Base-by-base conservation (phyloP, 2,888 invertebrate species). In the Andrena minutula region DNA sequence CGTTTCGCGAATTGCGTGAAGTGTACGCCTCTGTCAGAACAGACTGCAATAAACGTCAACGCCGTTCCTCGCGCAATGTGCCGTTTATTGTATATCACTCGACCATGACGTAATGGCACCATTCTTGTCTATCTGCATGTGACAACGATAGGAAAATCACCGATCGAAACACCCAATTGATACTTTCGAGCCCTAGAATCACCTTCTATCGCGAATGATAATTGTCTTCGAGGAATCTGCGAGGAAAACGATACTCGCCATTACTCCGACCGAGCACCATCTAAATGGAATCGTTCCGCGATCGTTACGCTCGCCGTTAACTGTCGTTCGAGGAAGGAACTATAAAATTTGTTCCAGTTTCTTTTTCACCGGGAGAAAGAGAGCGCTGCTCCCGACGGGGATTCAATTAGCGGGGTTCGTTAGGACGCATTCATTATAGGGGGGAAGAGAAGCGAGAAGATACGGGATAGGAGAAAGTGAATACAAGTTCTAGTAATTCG, bases 1-100 rank as follows among this genome's bases (percentile, higher is more conserved):
- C 72, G 86, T 82, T 79, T 76, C 70, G 49, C 68, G 65, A 86
- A 83, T 83, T 68, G 78, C 74, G 70, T 16, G 75, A 71, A 78
- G 41, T 30, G 53, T 23, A 41, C 16, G n/a, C 30, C 60, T 28
- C n/a, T 1, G 47, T 60, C n/a, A 60, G 16, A 4, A 10, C 56
- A 20, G 20, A n/a, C 7, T 2, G 20, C 41, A 35, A 82, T 65
- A 53, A 78, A 65, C 26, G 70, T 69, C 58, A 28, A 20, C 30
- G 0, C 10, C 0, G 26, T 49, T 66, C 41, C 23, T n/a, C 26
- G 30, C 26, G 26, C 51, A 73, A 23, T 66, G 47, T 56, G 49
- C 28, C 28, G 51, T 75, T 60, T 51, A 69, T 47, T 65, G 80
- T 66, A 41, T 41, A 1, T 16, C 41, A 16, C 41, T 16, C 41